Evolutionary conservation across 2,797 vertebrate genomes (phyloP), one percentile per base, ranked within the genome.

Genomic region (Lepus townsendii): DNA sequence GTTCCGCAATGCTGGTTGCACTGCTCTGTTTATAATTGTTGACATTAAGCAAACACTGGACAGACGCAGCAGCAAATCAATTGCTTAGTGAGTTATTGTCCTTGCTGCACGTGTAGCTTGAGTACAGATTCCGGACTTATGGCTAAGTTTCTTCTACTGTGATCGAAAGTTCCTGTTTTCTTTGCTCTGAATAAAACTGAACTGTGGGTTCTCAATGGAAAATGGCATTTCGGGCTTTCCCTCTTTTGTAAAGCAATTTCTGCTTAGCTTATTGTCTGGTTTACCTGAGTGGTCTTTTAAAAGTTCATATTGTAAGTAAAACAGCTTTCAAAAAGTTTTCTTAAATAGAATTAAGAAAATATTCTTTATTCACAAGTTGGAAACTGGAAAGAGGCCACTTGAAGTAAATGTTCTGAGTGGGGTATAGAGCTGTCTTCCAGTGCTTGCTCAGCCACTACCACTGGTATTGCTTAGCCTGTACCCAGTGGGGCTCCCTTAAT

Each of bases 11-110:
- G 98, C 99, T 99, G 99, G 99, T 99, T 99, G 99, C 99, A 99
- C 99, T 99, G 99, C 99, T 98, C 99, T 99, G 99, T 99, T 99
- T 99, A 99, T 99, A 99, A 98, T 99, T 99, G 99, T 99, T 99
- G 99, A 99, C 99, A 99, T 98, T 99, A 99, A 98, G 98, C 97
- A 98, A 99, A 98, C 98, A 99, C 98, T 99, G 98, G 98, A 98
- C 97, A 99, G 99, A 98, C 98, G 99, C 98, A 98, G 98, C 98
- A 98, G 98, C 98, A 98, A 97, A 97, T 97, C 97, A 97, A 95
- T 98, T 99, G 97, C 98, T 98, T 98, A 98, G 98, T 98, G 99
- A 99, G 99, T 98, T 97, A 96, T 97, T 91, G 98, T 99, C 98
- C 98, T 98, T 98, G 98, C 98, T 98, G 98, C 99, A 99, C 99